phyloP scores from a whole-genome alignment of 1,140 invertebrate species.

The Drosophila suzukii region DNA sequence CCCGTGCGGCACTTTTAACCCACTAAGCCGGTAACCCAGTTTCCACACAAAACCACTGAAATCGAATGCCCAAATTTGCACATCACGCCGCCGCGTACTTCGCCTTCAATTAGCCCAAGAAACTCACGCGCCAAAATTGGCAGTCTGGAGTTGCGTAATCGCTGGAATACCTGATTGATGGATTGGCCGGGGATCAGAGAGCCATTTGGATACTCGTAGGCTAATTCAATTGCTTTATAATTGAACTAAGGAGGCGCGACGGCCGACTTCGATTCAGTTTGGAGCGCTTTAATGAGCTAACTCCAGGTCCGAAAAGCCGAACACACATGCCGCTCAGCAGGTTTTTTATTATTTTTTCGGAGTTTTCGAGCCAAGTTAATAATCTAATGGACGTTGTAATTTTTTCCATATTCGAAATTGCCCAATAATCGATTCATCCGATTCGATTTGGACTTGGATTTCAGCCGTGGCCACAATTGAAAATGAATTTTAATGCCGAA shows the following conservation, averaged over 20 bases:
- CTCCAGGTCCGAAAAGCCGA: constrained; percentile 20
- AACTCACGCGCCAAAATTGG: constrained; percentile 67
- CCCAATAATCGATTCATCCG: constrained; percentile 66
- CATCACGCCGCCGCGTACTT: constrained; percentile 62
- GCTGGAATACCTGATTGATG: constrained; percentile 70
- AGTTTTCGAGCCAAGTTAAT: constrained; percentile 66
- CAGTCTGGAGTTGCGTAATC: constrained; percentile 68
- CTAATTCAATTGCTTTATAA: constrained; percentile 82
- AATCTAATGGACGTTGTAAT: constrained; percentile 78
- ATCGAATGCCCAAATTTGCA: constrained; percentile 49
- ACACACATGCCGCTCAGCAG: constrained; percentile 66
- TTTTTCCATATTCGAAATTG: constrained; percentile 65
- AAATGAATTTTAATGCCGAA: constrained; percentile 73
- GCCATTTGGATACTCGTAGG: constrained; percentile 30
- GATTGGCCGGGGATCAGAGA: constrained; percentile 55
- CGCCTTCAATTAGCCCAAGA: constrained; percentile 65
- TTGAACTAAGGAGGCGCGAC: constrained; percentile 76
- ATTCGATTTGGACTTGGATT: constrained; percentile 65
- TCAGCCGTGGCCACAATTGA: constrained; percentile 66
- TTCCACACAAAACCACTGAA: constrained; percentile 41
- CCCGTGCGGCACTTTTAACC: constrained; percentile 52
- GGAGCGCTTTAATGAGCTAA: constrained; percentile 67
- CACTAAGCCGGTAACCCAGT: constrained; percentile 75
- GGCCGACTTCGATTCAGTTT: constrained; percentile 29
- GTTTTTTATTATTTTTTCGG: constrained; percentile 24